These are phyloP conservation scores for Macaria liturata DNA, from an alignment of 2,888 invertebrate species.

Conservation along the genomic window DNA sequence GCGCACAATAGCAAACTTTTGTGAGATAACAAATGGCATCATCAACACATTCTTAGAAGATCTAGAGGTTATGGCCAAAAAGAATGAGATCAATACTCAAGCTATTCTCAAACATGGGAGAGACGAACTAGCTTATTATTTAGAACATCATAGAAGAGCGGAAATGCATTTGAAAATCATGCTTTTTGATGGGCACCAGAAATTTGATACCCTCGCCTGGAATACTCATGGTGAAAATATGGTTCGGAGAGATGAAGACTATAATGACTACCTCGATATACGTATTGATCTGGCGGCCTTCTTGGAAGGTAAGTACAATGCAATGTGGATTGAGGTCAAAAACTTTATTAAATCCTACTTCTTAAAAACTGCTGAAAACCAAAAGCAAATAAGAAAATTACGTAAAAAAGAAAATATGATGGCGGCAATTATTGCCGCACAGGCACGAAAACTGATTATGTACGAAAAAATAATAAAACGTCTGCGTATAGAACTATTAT, in stretches of 20 bases:
- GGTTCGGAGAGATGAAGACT: conserved; percentile 6
- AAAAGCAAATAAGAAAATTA: conserved; percentile 2
- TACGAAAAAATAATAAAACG: background rate
- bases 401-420: conserved; percentile 7
- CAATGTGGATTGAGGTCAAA: conserved; percentile 1
- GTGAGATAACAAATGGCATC: background rate
- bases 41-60: conserved; percentile 4
- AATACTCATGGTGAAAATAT: conserved; percentile 6
- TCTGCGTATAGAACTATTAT: background rate
- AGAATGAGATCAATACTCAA: conserved; percentile 1
- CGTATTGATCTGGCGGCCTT: background rate
- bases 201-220: conserved; percentile 2
- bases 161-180: conserved; percentile 7
- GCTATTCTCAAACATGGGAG: background rate
- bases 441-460: background rate
- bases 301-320: conserved; percentile 1
- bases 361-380: conserved; percentile 1
- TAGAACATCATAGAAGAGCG: background rate
- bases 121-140: conserved; percentile 2
- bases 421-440: conserved; percentile 8
- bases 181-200: conserved; percentile 1
- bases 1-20: conserved; percentile 4
- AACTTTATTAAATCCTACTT: conserved; percentile 1
- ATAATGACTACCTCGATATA: background rate
- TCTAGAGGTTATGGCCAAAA: conserved; percentile 3